Percentiles rank a stretch among this genome's conserved stretches.
Evolutionary conservation across 2,113 vertebrate species (phyloP).

Genomic region (Vanacampus margaritifer): DNA sequence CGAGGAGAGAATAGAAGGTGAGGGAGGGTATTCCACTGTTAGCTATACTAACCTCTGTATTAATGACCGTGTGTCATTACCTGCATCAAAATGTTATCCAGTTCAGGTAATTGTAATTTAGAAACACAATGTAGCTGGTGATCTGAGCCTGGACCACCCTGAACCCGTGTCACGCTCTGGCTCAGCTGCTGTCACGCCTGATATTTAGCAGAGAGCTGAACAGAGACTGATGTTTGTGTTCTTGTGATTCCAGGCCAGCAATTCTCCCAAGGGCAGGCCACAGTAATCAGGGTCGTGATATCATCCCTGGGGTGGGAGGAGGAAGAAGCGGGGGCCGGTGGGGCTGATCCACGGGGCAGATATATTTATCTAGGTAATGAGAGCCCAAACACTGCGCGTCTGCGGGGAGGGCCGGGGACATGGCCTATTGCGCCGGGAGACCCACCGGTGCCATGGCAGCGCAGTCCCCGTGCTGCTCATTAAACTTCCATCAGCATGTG

Average conservation of each 20-base stretch:
- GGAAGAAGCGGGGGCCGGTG: conserved; percentile 40
- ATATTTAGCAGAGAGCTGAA: conserved; percentile 62
- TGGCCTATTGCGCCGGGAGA: conserved; percentile 67
- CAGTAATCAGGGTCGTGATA: conserved; percentile 73
- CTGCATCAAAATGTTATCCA: conserved; percentile 71
- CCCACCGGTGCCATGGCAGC: conserved; percentile 70
- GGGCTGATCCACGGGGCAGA: conserved; percentile 69
- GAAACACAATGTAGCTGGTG: conserved; percentile 54
- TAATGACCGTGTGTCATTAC: conserved; percentile 68
- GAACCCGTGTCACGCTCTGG: conserved; percentile 29
- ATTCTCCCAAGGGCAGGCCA: conserved; percentile 62
- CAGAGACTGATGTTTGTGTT: conserved; percentile 72
- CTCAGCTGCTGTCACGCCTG: conserved; percentile 33
- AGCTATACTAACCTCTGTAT: conserved; percentile 65
- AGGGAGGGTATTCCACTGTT: conserved; percentile 43
- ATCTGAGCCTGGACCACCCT: conserved; percentile 31
- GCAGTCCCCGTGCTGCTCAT: conserved; percentile 86
- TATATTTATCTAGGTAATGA: conserved; percentile 72
- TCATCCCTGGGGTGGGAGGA: conserved; percentile 57
- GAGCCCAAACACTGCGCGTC: conserved; percentile 73
- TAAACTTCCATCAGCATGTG: conserved; percentile 85
- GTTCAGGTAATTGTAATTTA: conserved; percentile 72
- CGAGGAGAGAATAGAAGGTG: background rate
- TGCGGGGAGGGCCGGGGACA: conserved; percentile 65
- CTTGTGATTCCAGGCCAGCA: conserved; percentile 58